A percentile compares a stretch with the other conserved stretches of the same genome.
Evolutionary conservation across 2,113 vertebrate genomes (phyloP).

Genomic region (Oryzias curvinotus): DNA sequence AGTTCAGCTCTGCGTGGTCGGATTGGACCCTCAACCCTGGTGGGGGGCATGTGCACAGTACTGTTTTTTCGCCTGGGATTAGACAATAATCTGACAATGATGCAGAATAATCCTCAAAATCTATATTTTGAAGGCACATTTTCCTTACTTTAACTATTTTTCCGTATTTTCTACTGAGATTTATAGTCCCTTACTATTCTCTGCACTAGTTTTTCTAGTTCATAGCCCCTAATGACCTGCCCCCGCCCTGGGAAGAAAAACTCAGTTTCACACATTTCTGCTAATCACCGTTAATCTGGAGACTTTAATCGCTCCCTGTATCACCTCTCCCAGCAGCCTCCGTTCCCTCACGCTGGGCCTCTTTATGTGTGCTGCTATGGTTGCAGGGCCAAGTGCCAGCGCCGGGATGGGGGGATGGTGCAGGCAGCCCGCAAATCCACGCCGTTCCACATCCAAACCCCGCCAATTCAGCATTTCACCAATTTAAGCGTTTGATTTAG

Average conservation of each 20-base stretch:
- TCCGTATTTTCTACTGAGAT: neutral
- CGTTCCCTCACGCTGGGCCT: slow-evolving; percentile 1
- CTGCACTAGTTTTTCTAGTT: slow-evolving; percentile 1
- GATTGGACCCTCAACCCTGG: slow-evolving; percentile 25
- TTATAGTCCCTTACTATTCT: too few species aligned
- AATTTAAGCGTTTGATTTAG: too few species aligned
- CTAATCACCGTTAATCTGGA: slow-evolving; percentile 24
- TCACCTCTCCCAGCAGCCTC: slow-evolving; percentile 1
- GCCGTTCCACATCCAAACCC: slow-evolving; percentile 8
- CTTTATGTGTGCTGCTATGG: slow-evolving; percentile 25
- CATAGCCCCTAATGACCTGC: neutral
- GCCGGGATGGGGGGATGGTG: slow-evolving; percentile 11
- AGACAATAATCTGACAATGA: slow-evolving; percentile 44
- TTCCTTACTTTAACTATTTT: neutral
- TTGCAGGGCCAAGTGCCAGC: slow-evolving; percentile 41
- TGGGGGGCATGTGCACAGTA: slow-evolving; percentile 15
- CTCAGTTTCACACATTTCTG: slow-evolving; percentile 8
- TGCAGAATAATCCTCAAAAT: slow-evolving; percentile 38
- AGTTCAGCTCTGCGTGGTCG: slow-evolving; percentile 27
- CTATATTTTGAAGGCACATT: slow-evolving; percentile 13
- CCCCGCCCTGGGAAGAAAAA: slow-evolving; percentile 3
- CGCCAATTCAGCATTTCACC: neutral
- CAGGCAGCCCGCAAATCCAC: slow-evolving; percentile 11
- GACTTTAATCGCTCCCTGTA: slow-evolving; percentile 2
- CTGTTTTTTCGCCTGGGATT: slow-evolving; percentile 37